Base-by-base conservation (phyloP, 2,797 vertebrate genomes). In the Oreochromis mossambicus region DNA sequence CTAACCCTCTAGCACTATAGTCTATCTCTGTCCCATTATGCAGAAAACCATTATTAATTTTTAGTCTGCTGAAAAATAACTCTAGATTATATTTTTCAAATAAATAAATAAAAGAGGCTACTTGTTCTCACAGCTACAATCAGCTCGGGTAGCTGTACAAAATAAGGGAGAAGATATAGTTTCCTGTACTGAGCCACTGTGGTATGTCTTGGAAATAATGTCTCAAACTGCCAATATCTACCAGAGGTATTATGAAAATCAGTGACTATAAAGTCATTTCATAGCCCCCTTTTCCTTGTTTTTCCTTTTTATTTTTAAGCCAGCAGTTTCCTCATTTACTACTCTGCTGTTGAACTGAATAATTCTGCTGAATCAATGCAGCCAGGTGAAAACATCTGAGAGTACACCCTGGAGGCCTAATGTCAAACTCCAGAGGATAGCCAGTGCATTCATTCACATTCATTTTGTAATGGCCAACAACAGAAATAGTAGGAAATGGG, bases 341-440 rank as follows among this genome's bases (percentile, higher is more conserved):
- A 36, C 48, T 5, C 36, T 3, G 7, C 19, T 17, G 3, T 63
- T 48, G 11, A 70, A 83, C 54, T 7, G 61, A 55, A 32, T 73
- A 77, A 85, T 88, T 88, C 66, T 87, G 86, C 88, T 83, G 86
- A 91, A 88, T 92, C 78, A 14, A 88, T 91, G 78, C 56, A 87
- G 78, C 34, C 2, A 48, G 29, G 80, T 58, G 29, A 77, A 87
- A 87, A 61, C 58, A 52, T 79, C 54, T 50, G 51, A 66, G 80
- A 48, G 78, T 32, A 46, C 48, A 52, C 86, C 55, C 84, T 68
- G 68, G 83, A 86, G 85, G 81, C 83, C 48, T 43, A 21, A 77
- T 86, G 75, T 91, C 75, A 9, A 81, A 41, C 6, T 83, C 86
- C 77, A 21, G 55, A 80, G 81, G 48, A 58, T 63, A 29, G 77